Conservation (phyloP, 2,797 vertebrate genomes). For the Coregonus suidteri region DNA sequence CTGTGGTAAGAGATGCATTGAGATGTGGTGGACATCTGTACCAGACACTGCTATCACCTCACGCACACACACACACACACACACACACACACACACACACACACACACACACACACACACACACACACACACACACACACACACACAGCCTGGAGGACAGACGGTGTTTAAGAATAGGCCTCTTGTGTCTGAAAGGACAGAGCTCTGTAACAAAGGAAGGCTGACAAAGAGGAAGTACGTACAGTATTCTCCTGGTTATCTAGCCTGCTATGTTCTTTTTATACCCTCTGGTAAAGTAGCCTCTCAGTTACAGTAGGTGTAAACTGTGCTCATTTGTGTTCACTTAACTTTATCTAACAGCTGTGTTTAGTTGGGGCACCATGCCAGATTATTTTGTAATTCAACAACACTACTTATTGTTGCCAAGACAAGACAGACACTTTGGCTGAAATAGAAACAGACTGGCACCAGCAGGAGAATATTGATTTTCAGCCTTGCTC, state of each 20-base stretch:
- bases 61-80: not conserved
- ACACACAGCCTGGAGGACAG: not conserved
- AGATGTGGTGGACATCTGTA: conserved; percentile 2
- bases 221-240: not conserved
- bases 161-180: not conserved
- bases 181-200: conserved; percentile 1
- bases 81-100: too few relatives aligned
- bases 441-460: not conserved
- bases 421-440: not conserved
- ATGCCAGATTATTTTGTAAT: not conserved
- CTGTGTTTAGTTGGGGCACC: not conserved
- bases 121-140: conserved; percentile 12
- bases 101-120: not conserved
- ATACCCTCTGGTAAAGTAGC: not conserved
- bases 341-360: not conserved
- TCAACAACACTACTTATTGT: not conserved
- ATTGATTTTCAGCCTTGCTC: not conserved
- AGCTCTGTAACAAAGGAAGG: not conserved
- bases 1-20: conserved; percentile 1
- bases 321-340: not conserved
- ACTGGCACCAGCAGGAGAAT: not conserved
- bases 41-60: not conserved
- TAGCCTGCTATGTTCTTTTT: not conserved
- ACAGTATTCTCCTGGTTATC: not conserved
- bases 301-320: not conserved